A percentile compares a stretch with the other conserved stretches of the same genome.
Evolutionary conservation across 2,113 vertebrate species (phyloP).

Genomic region (Cyanoramphus novaezelandiae): DNA sequence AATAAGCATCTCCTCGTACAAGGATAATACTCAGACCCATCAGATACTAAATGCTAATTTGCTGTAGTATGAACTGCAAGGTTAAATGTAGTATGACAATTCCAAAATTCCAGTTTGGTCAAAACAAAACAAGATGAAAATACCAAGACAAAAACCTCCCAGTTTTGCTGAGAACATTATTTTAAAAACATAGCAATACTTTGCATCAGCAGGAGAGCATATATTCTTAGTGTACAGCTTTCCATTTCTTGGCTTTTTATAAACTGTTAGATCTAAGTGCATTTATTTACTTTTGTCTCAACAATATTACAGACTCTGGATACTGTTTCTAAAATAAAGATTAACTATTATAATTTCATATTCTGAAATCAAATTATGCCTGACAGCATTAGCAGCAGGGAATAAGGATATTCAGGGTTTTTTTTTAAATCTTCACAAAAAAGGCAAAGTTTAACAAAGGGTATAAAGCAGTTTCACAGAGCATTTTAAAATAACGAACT

Average conservation of each 20-base stretch:
- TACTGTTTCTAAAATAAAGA: background rate
- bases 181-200: background rate
- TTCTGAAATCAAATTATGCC: background rate
- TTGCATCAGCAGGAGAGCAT: background rate
- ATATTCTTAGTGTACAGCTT: background rate
- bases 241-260: background rate
- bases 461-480: background rate
- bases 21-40: background rate
- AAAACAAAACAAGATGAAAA: constrained; percentile 27
- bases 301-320: background rate
- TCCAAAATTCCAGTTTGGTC: background rate
- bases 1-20: background rate
- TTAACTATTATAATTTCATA: background rate
- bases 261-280: background rate
- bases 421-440: background rate
- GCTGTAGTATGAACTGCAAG: background rate
- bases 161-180: background rate
- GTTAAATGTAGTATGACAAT: background rate
- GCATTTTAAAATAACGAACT: background rate
- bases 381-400: background rate
- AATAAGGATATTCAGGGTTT: background rate
- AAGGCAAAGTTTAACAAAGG: background rate
- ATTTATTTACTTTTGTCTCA: background rate
- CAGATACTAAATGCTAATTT: background rate
- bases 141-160: background rate